Evolutionary conservation across 2,888 invertebrate genomes (phyloP), one percentile per base, ranked within the genome.

Genomic region (Phortica okadai): DNA sequence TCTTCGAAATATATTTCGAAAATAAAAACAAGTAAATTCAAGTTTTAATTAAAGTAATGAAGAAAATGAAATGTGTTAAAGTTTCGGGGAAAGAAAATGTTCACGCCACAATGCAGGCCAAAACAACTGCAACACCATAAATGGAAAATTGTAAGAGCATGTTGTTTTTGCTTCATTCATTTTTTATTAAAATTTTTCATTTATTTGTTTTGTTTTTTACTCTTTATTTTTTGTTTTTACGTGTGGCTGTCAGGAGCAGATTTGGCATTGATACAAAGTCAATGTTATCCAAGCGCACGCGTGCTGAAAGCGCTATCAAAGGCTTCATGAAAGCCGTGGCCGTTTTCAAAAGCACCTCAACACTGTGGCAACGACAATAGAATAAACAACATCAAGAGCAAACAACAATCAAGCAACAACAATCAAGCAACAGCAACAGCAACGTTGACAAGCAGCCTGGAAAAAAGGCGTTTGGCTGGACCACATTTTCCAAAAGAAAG

Each of bases 401-500:
- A 42, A 72, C 54, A 72, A 72, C 70, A 21, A 14, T 25, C 6
- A 62, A 10, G 21, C 44, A 64, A 25, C 50, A 54, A 25, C 33
- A 33, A 69, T 50, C 41, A 59, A 41, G 50, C 59, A 59, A 59
- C 59, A 59, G 42, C 66, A 66, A 66, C 42, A 42, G 41, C 42
- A 72, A 56, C 14, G 54, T 33, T 72, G 70, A 72, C 41, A 56
- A 54, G 70, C 33, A 72, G 70, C 56, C 67, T 56, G 21, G 16
- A 45, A 33, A 72, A 72, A 72, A 56, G 70, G 75, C 72, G 73
- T 78, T 77, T 81, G 82, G 81, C 85, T 87, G 84, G 82, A 86
- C 89, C 86, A 87, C 88, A 88, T 88, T 88, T 89, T 88, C 88
- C 82, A 58, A 89, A 82, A 88, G 88, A 88, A 88, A 88, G 88